Conservation (phyloP, 2,113 vertebrate genomes). For the Telmatochromis sp. region DNA sequence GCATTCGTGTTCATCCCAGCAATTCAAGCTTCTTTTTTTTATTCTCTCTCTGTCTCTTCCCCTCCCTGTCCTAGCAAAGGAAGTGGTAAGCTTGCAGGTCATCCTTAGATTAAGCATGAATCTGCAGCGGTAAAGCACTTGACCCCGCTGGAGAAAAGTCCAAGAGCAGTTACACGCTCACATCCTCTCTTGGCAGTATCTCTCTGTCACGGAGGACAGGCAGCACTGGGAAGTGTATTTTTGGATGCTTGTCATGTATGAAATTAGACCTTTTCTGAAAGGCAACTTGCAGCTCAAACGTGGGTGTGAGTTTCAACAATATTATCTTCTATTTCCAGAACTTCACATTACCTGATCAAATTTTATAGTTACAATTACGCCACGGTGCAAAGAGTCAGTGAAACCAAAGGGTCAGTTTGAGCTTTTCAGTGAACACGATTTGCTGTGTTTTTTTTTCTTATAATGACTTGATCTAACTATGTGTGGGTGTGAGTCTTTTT, state of each 20-base stretch:
- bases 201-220: not conserved
- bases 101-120: slow-evolving; percentile 61
- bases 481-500: slow-evolving; percentile 20
- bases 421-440: not conserved
- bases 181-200: slow-evolving; percentile 1
- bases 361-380: not conserved
- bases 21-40: not conserved
- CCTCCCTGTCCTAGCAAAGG: slow-evolving; percentile 1
- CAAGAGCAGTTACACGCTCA: not conserved
- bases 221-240: slow-evolving; percentile 22
- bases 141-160: slow-evolving; percentile 43
- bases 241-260: slow-evolving; percentile 12
- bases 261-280: not conserved
- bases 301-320: not conserved
- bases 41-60: not conserved
- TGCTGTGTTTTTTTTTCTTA: not conserved
- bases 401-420: not conserved
- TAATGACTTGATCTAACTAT: not conserved
- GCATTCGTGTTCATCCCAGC: not conserved
- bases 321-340: slow-evolving; percentile 1
- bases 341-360: not conserved
- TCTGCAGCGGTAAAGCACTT: slow-evolving; percentile 47
- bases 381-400: not conserved
- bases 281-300: not conserved
- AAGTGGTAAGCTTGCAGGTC: slow-evolving; percentile 55